Base-by-base conservation (phyloP, 2,797 vertebrate genomes). In the Triplophysa yarkandensis region DNA sequence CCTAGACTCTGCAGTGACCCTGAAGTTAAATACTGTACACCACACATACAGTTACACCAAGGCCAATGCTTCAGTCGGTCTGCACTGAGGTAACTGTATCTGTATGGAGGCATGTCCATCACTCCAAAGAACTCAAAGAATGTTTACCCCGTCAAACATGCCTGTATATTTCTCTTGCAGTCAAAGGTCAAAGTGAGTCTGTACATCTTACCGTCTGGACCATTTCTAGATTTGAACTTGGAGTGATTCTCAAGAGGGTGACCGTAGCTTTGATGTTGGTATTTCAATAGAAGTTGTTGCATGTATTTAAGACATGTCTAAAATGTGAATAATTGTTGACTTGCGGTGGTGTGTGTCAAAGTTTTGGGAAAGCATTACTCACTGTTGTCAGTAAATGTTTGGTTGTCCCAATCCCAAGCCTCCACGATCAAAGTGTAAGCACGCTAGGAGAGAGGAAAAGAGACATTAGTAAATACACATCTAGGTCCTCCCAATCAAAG, bases 361-460 rank as follows among this genome's bases (percentile, higher is more conserved):
- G 57, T 72, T 36, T 61, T 27, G 34, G 23, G 32, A 67, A 68
- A 55, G 55, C 46, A 14, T 48, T 79, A 89, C 95, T 96, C 85
- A 98, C 97, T 94, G 28, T 88, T 85, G 72, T 70, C 83, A 79
- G 25, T 79, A 60, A 86, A 83, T 10, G 95, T 96, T 73, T 87
- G 87, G 43, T 98, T 98, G 90, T 98, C 96, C 90, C 90, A 93
- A 86, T 98, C 95, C 96, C 95, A 96, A 19, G 94, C 94, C 83
- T 97, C 96, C 84, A 98, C 87, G 30, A 98, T 93, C 86, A 98
- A 91, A 0, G 96, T 98, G 88, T 93, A 98, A 0, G 93, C 93
- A 77, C 94, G 90, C 96, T 98, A 86, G 5, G 84, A 82, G 74
- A 80, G 32, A 77, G 23, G 72, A 36, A 74, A 4, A 48, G 30